Evolutionary conservation across 2,888 invertebrate species (phyloP), one percentile per base, ranked within the genome.

Genomic region (Idaea biselata): DNA sequence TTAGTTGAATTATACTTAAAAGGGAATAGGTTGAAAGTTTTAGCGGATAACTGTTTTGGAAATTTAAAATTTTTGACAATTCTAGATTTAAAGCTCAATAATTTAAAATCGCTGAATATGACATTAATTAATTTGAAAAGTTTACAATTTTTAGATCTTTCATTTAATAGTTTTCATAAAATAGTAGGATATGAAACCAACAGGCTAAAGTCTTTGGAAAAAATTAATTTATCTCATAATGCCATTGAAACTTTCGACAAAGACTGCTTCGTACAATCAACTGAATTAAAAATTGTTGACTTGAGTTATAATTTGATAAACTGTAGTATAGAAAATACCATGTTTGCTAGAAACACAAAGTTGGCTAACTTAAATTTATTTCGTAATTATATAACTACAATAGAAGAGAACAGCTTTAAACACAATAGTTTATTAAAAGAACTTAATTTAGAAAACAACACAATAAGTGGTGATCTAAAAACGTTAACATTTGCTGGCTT

Each of bases 201-300:
- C 64, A 77, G 81, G 25, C 68, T 89, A 7, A 68, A 68, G 16
- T 69, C 74, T n/a, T 69, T 91, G n/a, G 68, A 79, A 63, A 55
- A 67, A 11, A 62, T 89, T 1, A 90, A 91, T 63, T 72, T 84
- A 54, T 88, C 90, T 0, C 70, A 86, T 66, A 91, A 91, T 69
- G 63, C 59, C 0, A 81, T 91, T 16, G 75, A 79, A 70, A 64
- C 59, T 4, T 61, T 91, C 1, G 88, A 90, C 55, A 75, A 78
- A 0, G 83, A 84, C 66, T 84, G 85, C 66, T 90, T 91, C 60
- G 81, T 75, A 61, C 80, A 81, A 68, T 82, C 84, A 3, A 69
- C 72, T 4, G 75, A 77, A 63, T 75, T 91, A 32, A 61, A 74
- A 65, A 61, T 55, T 0, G 59, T 87, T 0, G 91, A 91, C 70